These are phyloP conservation scores for Melikaiella ostensackeni DNA, from an alignment of 2,888 invertebrate species.

Conservation along the genomic window DNA sequence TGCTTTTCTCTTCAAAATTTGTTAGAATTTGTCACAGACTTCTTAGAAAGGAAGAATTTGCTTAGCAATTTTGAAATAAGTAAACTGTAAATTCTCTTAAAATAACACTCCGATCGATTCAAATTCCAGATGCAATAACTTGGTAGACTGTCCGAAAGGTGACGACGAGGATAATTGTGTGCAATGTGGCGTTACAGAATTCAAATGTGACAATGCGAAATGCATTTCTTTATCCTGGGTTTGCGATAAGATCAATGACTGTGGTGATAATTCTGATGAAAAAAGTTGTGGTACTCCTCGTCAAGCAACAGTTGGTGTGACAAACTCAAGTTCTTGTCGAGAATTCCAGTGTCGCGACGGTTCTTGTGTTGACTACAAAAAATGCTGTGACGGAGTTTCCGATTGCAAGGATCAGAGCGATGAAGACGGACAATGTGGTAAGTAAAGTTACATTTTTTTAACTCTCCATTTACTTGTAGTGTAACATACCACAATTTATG, in stretches of 20 bases:
- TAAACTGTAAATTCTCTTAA: not conserved
- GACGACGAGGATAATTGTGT: slow-evolving; percentile 85
- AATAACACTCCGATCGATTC: not conserved
- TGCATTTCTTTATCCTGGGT: slow-evolving; percentile 81
- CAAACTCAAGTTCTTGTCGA: not conserved
- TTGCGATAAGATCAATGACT: slow-evolving; percentile 78
- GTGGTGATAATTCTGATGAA: slow-evolving; percentile 28
- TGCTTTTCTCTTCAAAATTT: too few relatives aligned
- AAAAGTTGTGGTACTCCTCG: not conserved
- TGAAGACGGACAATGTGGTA: slow-evolving; percentile 29
- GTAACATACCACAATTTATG: too few relatives aligned
- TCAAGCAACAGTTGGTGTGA: not conserved
- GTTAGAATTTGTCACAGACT: too few relatives aligned
- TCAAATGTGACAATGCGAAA: slow-evolving; percentile 80
- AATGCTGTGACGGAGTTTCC: not conserved
- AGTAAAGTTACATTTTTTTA: not conserved
- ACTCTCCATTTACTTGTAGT: not conserved
- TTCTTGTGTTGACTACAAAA: not conserved
- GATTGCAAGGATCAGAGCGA: slow-evolving; percentile 9
- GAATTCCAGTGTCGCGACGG: slow-evolving; percentile 32
- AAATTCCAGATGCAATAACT: slow-evolving; percentile 81
- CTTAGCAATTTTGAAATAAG: too few relatives aligned
- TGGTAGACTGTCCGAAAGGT: slow-evolving; percentile 84
- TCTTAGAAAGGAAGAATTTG: too few relatives aligned
- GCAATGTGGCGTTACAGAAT: slow-evolving; percentile 77